These are phyloP conservation scores for Anas bernieri DNA, from an alignment of 2,797 vertebrate species.

Conservation along the genomic window DNA sequence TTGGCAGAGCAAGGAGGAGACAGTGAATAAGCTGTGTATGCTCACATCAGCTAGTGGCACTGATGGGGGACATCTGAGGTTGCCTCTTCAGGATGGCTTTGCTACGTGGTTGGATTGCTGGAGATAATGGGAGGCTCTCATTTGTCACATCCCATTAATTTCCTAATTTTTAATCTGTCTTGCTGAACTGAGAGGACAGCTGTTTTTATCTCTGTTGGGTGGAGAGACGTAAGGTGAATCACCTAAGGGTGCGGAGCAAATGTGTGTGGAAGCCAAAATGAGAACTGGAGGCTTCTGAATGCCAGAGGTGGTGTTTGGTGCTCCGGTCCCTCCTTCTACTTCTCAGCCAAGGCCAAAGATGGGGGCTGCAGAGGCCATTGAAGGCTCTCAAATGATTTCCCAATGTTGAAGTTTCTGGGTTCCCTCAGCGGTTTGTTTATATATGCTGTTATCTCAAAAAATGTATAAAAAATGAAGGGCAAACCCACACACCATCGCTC, in stretches of 20 bases:
- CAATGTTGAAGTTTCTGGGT: not conserved
- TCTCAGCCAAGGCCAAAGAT: not conserved
- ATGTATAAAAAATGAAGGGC: not conserved
- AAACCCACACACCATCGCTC: not conserved
- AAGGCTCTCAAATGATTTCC: not conserved
- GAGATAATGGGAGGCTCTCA: not conserved
- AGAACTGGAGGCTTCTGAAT: not conserved
- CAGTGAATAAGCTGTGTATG: not conserved
- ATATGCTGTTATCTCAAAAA: not conserved
- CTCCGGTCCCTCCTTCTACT: not conserved
- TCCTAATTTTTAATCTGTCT: not conserved
- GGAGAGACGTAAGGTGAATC: not conserved
- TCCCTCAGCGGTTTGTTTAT: not conserved
- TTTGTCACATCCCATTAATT: not conserved
- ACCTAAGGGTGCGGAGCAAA: not conserved
- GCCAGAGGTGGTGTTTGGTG: not conserved
- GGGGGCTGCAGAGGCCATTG: not conserved
- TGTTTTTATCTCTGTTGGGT: not conserved
- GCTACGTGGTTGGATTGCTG: accelerated
- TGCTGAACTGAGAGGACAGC: not conserved
- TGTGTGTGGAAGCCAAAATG: not conserved
- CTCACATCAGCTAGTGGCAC: not conserved
- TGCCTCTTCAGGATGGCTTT: not conserved
- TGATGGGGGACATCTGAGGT: not conserved
- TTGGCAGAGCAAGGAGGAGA: not conserved